These are phyloP conservation scores for Dolichallabes microphthalmus DNA, from an alignment of 2,113 vertebrate species.

Conservation along the genomic window DNA sequence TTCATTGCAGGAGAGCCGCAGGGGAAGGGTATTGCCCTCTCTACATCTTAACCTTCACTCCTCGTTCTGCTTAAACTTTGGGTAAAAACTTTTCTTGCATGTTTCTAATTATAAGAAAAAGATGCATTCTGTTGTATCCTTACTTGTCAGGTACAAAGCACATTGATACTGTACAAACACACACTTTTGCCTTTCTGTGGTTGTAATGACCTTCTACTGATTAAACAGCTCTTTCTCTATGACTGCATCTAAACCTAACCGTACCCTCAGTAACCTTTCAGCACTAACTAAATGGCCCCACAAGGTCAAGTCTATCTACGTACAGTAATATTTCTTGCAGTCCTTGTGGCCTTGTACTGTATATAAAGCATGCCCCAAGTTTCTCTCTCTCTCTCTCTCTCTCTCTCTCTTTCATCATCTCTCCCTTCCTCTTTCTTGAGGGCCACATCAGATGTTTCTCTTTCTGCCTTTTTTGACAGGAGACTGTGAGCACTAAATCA, in stretches of 20 bases:
- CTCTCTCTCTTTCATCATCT: neutral
- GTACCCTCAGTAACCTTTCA: neutral
- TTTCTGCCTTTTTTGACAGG: neutral
- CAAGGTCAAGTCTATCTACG: neutral
- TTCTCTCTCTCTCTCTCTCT: neutral
- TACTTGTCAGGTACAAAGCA: neutral
- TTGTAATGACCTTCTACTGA: neutral
- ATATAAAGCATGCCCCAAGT: neutral
- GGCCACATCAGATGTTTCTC: neutral
- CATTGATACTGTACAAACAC: neutral
- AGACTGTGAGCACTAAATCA: neutral
- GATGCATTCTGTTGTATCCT: neutral
- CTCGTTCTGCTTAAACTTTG: neutral
- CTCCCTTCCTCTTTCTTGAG: neutral
- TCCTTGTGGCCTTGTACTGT: neutral
- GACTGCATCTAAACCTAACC: neutral
- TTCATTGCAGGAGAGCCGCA: slow-evolving; percentile 42
- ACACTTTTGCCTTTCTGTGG: neutral
- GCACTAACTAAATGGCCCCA: neutral
- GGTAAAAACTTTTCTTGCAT: neutral
- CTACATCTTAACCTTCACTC: slow-evolving; percentile 26
- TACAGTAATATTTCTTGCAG: neutral
- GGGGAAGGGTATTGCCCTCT: slow-evolving; percentile 25
- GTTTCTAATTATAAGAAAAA: neutral
- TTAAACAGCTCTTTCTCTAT: neutral